These are phyloP conservation scores for Rhizomys pruinosus DNA, from an alignment of 2,113 vertebrate species.

Conservation along the genomic window DNA sequence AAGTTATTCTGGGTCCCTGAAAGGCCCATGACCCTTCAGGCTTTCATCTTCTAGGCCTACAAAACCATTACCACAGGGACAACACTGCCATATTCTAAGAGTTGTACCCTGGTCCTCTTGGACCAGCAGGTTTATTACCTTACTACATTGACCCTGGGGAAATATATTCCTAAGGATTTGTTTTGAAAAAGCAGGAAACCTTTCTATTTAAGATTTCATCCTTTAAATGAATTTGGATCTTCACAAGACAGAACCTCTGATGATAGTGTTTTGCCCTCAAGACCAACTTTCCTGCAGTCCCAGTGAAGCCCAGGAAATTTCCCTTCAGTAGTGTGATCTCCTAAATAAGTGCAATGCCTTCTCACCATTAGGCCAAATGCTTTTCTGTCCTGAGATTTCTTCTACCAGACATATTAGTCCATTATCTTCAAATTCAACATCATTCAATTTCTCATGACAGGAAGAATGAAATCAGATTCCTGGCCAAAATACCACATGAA, in stretches of 20 bases:
- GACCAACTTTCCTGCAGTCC: not conserved
- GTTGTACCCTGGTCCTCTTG: not conserved
- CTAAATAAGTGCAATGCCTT: not conserved
- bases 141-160: not conserved
- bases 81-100: not conserved
- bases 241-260: not conserved
- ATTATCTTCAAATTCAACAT: not conserved
- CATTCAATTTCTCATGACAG: not conserved
- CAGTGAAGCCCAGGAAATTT: not conserved
- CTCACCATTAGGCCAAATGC: not conserved
- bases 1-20: too few species aligned
- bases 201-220: not conserved
- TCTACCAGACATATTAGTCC: not conserved
- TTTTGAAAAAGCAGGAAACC: not conserved
- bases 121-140: not conserved
- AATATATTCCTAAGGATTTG: not conserved
- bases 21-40: too few species aligned
- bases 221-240: not conserved
- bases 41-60: not conserved
- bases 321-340: not conserved
- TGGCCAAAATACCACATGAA: too few species aligned
- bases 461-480: not conserved
- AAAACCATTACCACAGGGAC: not conserved
- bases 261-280: not conserved
- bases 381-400: not conserved